A percentile compares a stretch with the other conserved stretches of the same genome.
These are phyloP conservation scores for Ptycholaimellus sp. DNA, from an alignment of 2,888 invertebrate genomes.

Conservation along the genomic window DNA sequence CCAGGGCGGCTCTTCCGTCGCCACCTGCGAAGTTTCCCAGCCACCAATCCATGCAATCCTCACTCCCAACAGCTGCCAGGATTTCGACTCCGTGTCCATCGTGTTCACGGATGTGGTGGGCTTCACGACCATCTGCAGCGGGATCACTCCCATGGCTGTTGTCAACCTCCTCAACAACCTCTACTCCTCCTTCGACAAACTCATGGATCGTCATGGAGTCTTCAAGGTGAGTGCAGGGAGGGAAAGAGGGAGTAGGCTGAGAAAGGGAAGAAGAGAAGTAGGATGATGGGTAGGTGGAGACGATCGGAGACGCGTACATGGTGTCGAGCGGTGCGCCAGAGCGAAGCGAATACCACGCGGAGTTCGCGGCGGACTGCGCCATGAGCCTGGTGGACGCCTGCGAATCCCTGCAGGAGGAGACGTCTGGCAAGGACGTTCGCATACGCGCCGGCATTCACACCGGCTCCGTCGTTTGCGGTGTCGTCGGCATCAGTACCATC, in stretches of 20 bases:
- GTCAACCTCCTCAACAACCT: constrained; percentile 32
- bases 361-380: constrained; percentile 30
- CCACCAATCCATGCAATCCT: no score
- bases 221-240: constrained; percentile 48
- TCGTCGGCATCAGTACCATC: constrained; percentile 71
- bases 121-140: constrained; percentile 83
- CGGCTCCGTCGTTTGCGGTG: constrained; percentile 72
- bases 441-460: constrained; percentile 47
- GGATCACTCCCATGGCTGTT: constrained; percentile 86
- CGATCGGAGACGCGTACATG: constrained; percentile 95
- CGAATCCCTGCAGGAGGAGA: constrained; percentile 4
- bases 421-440: not conserved
- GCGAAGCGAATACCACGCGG: constrained; percentile 64
- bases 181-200: constrained; percentile 50
- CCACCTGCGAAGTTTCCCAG: constrained; percentile 95
- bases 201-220: constrained; percentile 70
- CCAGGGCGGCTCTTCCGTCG: constrained; percentile 78
- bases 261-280: not conserved
- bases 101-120: constrained; percentile 91
- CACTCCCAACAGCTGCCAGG: no score
- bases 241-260: not conserved
- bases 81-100: constrained; percentile 82
- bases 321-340: constrained; percentile 84
- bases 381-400: constrained; percentile 9
- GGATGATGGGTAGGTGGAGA: constrained; percentile 48